Base-by-base conservation (phyloP, 1,140 invertebrate genomes). In the Hyles vespertilio region DNA sequence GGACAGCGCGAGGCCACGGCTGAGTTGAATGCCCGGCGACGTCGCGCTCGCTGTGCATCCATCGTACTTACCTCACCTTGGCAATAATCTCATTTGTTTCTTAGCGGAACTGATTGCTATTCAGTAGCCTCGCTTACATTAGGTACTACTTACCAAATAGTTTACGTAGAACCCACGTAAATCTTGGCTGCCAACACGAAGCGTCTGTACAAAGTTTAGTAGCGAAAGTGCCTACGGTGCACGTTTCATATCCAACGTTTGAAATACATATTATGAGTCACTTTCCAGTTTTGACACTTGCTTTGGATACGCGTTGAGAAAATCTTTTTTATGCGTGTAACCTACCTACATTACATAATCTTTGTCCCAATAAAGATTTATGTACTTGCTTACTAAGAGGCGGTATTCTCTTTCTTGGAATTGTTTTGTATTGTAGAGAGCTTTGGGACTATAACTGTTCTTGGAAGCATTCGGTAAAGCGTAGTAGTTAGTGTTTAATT, bases 1-100 rank as follows among this genome's bases (percentile, higher is more conserved):
- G 61, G 61, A 56, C 65, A 74, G 50, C 61, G 68, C 72, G 76
- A 74, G 79, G 73, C 72, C 70, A 67, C 67, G 68, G 67, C 54
- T 63, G 78, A 80, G 85, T 88, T 88, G 83, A 86, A 88, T 74
- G 84, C 70, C 84, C 81, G 74, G 58, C 60, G 67, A 70, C 67
- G 71, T 68, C 72, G 72, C 64, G 69, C 70, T 69, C 78, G 70
- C 70, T 70, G 73, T 75, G 74, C 74, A 77, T 79, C 79, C 73
- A 79, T 77, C 67, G 69, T 69, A 69, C 74, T 80, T 74, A 74
- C 69, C 78, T 83, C 75, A 83, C 79, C 78, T 83, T 76, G 74
- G 72, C 72, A 79, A 80, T 85, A 79, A 79, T 78, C 74, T 77
- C 70, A 80, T 80, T 65, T 60, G 60, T 66, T 67, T 63, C 66